Evolutionary conservation across 2,797 vertebrate species (phyloP), one percentile per base, ranked within the genome.

Genomic region (Huso huso): DNA sequence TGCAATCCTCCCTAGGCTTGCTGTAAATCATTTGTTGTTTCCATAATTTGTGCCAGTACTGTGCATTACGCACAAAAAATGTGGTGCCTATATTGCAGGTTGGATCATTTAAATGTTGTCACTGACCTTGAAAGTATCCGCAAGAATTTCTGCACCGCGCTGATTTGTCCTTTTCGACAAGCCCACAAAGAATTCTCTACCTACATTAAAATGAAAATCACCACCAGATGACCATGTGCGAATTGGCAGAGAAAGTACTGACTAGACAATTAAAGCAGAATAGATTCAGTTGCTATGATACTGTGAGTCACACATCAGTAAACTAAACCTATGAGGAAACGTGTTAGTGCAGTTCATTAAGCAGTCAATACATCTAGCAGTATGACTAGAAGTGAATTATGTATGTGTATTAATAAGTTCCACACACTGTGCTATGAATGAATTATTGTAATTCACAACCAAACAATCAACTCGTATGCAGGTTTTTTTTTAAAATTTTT

Each of bases 111-210:
- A 73, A 74, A 66, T 70, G 49, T 3, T 68, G 71, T 70, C 62
- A 69, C 77, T 81, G 83, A 99, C 97, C 94, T 98, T 97, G 81
- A 99, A 99, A 2, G 90, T 91, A 77, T 99, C 94, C 63, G 97
- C 96, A 69, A 99, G 84, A 79, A 99, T 97, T 88, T 98, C 95
- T 48, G 96, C 96, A 82, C 97, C 97, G 84, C 92, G 92, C 78
- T 95, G 97, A 86, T 98, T 99, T 76, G 97, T 99, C 75, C 97
- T 84, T 80, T 91, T 95, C 69, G 96, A 97, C 74, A 99, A 93
- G 59, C 97, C 97, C 77, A 99, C 96, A 48, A 99, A 99, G 81
- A 99, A 97, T 85, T 99, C 97, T 80, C 88, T 88, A 76, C 97
- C 96, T 99, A 68, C 48, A 77, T 77, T 50, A 48, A 76, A 82